Evolutionary conservation across 2,113 vertebrate species (phyloP), one percentile per base, ranked within the genome.

Genomic region (Microtus montanus): DNA sequence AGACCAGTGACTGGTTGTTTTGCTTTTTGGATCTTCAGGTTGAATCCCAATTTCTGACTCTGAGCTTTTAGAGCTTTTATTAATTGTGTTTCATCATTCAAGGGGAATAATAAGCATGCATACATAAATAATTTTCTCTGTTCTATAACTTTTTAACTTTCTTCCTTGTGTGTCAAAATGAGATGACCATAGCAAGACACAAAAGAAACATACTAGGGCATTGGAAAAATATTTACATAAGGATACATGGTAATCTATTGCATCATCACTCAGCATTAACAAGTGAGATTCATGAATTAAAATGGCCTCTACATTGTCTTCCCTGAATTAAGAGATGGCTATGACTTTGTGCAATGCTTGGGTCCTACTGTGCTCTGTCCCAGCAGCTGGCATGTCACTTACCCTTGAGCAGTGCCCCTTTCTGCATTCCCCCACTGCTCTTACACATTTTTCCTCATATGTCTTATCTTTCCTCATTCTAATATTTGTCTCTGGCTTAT

Each of bases 301-400:
- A 87, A 20, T 30, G 5, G n/a, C 54, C 19, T 58, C 19, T 58
- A 58, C 14, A 15, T 44, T 87, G 9, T 87, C 17, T 82, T 49
- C 9, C 38, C 19, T 38, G 3, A 17, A 52, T 80, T 26, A 73
- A 75, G 41, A 28, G 10, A n/a, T 13, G 4, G 9, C 4, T 44
- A 7, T 66, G 22, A 49, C 6, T 73, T 47, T 87, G 4, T 35
- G 15, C 4, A 49, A 38, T 47, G 4, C 15, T n/a, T 26, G 58
- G 61, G 5, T 73, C 52, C 3, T 26, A 5, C 28, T 35, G 0
- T 15, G 24, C 1, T 30, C 8, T 70, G 3, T 3, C 17, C 63
- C 61, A 89, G 17, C 24, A 5, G 2, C 5, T 70, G 0, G 19
- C 61, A 61, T 2, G 11, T 2, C 3, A 5, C 3, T 5, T 4